A percentile compares a stretch with the other conserved stretches of the same genome.
Evolutionary conservation across 2,113 vertebrate genomes (phyloP).

Genomic region (Colistium nudipinnis): DNA sequence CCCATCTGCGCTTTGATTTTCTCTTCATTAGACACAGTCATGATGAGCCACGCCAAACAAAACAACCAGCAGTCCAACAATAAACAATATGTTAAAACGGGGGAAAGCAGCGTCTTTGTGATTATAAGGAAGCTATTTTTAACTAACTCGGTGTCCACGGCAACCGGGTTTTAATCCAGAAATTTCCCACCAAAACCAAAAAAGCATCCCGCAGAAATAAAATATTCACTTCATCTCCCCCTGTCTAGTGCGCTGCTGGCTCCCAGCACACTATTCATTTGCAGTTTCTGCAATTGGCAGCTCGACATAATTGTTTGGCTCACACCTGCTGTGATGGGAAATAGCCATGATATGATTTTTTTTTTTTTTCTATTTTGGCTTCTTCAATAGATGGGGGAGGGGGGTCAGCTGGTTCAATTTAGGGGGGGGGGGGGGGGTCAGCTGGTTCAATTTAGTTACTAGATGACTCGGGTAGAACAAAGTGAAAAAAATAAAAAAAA

Average conservation of each 20-base stretch:
- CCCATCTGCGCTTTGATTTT: background rate
- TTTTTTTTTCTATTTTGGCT: background rate
- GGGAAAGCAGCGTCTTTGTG: slow-evolving; percentile 28
- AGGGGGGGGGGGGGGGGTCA: slow-evolving; percentile 4
- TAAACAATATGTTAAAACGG: slow-evolving; percentile 16
- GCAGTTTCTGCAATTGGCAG: slow-evolving; percentile 9
- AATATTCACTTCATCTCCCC: slow-evolving; percentile 36
- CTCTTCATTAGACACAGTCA: background rate
- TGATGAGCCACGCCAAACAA: background rate
- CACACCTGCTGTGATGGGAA: slow-evolving; percentile 21
- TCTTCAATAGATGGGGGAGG: background rate
- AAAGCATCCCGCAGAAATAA: slow-evolving; percentile 45
- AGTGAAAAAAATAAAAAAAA: slow-evolving; percentile 3
- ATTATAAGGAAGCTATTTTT: slow-evolving; percentile 76
- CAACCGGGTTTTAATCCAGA: slow-evolving; percentile 71
- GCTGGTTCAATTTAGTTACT: slow-evolving; percentile 17
- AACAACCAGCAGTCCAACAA: background rate
- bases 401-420: background rate
- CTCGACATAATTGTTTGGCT: slow-evolving; percentile 35
- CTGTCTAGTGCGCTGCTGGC: slow-evolving; percentile 37
- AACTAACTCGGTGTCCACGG: slow-evolving; percentile 81
- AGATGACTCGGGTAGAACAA: background rate
- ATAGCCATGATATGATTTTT: slow-evolving; percentile 1
- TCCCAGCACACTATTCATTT: slow-evolving; percentile 32
- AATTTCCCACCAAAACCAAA: slow-evolving; percentile 58